Conservation (phyloP, 1,140 invertebrate species). For the Trypoxylus dichotomus region DNA sequence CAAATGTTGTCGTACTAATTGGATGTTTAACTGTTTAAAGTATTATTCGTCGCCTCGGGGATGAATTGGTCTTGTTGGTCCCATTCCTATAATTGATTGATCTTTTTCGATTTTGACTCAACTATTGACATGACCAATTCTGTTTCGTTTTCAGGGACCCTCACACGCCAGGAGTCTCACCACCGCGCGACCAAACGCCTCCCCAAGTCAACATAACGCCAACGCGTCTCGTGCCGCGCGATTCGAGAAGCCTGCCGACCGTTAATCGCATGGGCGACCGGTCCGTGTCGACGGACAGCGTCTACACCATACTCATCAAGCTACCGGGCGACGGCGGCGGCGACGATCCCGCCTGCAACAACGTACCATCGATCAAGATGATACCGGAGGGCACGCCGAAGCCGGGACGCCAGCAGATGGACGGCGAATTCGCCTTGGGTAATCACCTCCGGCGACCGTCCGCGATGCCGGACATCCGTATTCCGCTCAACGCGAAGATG, state of each 20-base stretch:
- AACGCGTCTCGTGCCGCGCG: conserved; percentile 47
- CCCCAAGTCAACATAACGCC: conserved; percentile 49
- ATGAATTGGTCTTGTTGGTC: too few relatives aligned
- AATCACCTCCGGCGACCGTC: conserved; percentile 67
- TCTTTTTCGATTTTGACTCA: too few relatives aligned
- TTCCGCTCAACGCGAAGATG: conserved; percentile 47
- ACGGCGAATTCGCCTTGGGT: conserved; percentile 40
- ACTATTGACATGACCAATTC: too few relatives aligned
- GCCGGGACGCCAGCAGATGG: conserved; percentile 40
- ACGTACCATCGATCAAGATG: conserved; percentile 81
- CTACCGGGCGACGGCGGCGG: conserved; percentile 68
- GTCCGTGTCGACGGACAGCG: conserved; percentile 71
- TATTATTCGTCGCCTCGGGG: too few relatives aligned
- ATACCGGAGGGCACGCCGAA: conserved; percentile 70
- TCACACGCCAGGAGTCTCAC: conserved; percentile 47
- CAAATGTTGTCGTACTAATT: too few relatives aligned
- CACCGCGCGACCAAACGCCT: conserved; percentile 43
- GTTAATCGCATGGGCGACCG: conserved; percentile 58
- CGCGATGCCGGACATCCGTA: conserved; percentile 72
- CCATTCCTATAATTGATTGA: too few relatives aligned
- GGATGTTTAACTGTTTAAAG: too few relatives aligned
- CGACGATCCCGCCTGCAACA: conserved; percentile 53
- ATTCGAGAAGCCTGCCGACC: conserved; percentile 53
- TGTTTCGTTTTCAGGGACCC: conserved; percentile 54
- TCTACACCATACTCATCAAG: conserved; percentile 91